phyloP scores from a whole-genome alignment of 2,113 vertebrate species.

The Phocoena phocoena region DNA sequence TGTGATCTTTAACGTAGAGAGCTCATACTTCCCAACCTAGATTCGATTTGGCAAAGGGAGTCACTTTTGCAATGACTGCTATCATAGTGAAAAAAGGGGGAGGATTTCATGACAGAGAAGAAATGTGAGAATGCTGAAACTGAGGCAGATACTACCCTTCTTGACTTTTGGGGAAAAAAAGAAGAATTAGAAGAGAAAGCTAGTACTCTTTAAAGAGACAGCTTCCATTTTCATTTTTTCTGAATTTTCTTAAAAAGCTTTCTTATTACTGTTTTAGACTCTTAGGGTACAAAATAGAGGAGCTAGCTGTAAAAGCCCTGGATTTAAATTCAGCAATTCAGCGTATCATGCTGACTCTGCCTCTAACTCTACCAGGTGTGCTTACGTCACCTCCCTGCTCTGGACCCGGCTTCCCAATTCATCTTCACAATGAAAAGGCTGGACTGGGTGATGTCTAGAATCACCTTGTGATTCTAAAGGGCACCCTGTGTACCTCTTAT shows the following conservation, averaged over 20 bases:
- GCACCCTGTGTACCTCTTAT: not conserved
- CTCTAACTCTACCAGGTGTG: not conserved
- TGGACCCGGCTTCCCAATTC: not conserved
- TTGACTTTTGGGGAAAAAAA: not conserved
- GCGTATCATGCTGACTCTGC: not conserved
- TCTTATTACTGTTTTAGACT: not conserved
- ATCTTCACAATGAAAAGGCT: not conserved
- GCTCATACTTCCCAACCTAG: not conserved
- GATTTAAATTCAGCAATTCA: not conserved
- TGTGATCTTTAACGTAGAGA: not conserved
- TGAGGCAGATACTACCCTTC: not conserved
- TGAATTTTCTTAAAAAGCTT: not conserved
- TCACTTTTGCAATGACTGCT: not conserved
- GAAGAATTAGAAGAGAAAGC: not conserved
- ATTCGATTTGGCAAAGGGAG: not conserved
- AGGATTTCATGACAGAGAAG: not conserved
- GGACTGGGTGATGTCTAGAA: not conserved
- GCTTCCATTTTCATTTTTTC: not conserved
- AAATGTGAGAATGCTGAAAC: not conserved
- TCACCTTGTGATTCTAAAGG: constrained; percentile 4
- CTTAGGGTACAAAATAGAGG: not conserved
- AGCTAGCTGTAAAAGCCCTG: not conserved
- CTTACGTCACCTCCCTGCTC: not conserved
- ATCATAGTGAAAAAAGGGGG: not conserved
- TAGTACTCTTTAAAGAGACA: not conserved